Evolutionary conservation across 2,888 invertebrate species (phyloP), one percentile per base, ranked within the genome.

Genomic region (Anoplius nigerrimus): DNA sequence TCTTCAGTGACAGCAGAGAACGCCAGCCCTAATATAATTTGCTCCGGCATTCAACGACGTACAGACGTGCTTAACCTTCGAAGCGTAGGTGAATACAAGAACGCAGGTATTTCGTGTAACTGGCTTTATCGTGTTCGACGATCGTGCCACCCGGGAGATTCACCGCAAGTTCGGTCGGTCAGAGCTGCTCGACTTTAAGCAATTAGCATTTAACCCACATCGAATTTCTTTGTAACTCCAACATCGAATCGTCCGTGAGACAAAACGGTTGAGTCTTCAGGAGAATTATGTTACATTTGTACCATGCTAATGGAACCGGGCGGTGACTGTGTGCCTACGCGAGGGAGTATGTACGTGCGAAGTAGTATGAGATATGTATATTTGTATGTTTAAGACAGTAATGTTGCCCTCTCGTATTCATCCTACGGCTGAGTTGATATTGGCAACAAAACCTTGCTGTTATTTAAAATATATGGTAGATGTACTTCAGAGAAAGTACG

Each of bases 101-200:
- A 75, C 73, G 75, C 79, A 62, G 66, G 75, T 72, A 80, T 79
- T 82, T 76, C 71, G 79, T 65, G 78, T 76, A 78, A 70, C 73
- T 76, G 63, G 66, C 64, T 66, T 82, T 82, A 82, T 82, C 81
- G 71, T 61, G 53, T 46, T 55, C 62, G 45, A 24, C 15, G 74
- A 82, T 82, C 82, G 69, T 67, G 71, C 79, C 69, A 69, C 68
- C 69, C 62, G 66, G 24, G 66, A 54, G 58, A 72, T 69, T 65
- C 61, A 58, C 48, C 69, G 57, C 5, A 4, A 15, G 45, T 57
- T 15, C 43, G 59, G 27, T 59, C 48, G 45, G 27, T 16, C 27
- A 42, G 74, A 68, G 72, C 65, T 69, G 67, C 72, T 69, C 71
- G 75, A 75, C 66, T 75, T 75, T 64, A 62, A 67, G 66, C 71